Base-by-base conservation (phyloP, 2,888 invertebrate species). In the Chrysopilus asiliformis region DNA sequence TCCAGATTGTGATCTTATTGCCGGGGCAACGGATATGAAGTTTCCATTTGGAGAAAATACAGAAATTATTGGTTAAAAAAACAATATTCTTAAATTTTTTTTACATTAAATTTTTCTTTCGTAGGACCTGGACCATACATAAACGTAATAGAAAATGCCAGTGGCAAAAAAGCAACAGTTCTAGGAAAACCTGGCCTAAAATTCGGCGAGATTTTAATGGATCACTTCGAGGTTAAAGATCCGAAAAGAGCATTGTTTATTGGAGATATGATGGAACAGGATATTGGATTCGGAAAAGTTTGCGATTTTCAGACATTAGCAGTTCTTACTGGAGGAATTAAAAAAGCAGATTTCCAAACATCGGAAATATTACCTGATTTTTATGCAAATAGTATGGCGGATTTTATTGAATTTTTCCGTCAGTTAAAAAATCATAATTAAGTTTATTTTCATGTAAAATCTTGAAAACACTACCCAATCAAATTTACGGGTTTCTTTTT, bases 181-280 rank as follows among this genome's bases (percentile, higher is more conserved):
- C 48, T 68, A 42, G 67, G 64, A 2, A 71, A 71, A 45, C 71
- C 71, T 0, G 63, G 67, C 2, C 44, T 50, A 10, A 44, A 46
- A 2, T 40, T 68, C 29, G 60, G 55, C 14, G 46, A 62, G 0
- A 39, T 55, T 40, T 24, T 61, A 3, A 33, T 47, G 3, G 40
- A 50, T 28, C 46, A 34, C 17, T 60, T 48, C 29, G 40, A 53
- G 2, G 47, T 85, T 15, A 56, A 55, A 0, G 67, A 79, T 40
- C 72, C 80, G 1, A 64, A 66, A 18, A 67, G 78, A 41, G 76
- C 79, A 1, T 59, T 90, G 6, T 85, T 90, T 71, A 76, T 90
- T 51, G 90, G 90, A 20, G 90, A 90, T 56, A 76, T 80, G 80
- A 67, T 81, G 26, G 76, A 79, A 41, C 85, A 87, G 51, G 89